Percentiles rank a stretch among this genome's conserved stretches.
Conservation (phyloP, 2,888 invertebrate species). For the Shargacucullia verbasci region DNA sequence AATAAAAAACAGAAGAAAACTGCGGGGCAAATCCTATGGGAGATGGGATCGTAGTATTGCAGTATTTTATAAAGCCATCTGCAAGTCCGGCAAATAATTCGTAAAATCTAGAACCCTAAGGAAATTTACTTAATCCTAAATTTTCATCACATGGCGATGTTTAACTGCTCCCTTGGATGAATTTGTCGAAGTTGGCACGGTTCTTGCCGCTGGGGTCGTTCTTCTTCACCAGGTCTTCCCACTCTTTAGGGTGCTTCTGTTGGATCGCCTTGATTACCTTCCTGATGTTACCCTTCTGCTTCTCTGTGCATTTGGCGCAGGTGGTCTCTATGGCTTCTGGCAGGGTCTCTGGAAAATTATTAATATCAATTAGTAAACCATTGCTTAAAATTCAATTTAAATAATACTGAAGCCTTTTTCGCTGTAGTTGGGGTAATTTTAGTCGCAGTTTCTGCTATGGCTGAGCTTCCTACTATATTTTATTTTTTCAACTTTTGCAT, state of each 20-base stretch:
- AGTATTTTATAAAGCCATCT: conserved; percentile 27
- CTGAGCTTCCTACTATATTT: too few species aligned
- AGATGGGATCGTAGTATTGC: conserved; percentile 25
- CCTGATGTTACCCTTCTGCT: conserved; percentile 89
- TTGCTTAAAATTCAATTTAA: neutral
- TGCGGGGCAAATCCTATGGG: conserved; percentile 11
- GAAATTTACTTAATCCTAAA: conserved; percentile 18
- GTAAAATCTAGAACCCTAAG: conserved; percentile 12
- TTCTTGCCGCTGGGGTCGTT: conserved; percentile 92
- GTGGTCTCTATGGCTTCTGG: conserved; percentile 92
- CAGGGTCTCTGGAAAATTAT: conserved; percentile 88
- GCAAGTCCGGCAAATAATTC: conserved; percentile 12
- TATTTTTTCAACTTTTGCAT: too few species aligned
- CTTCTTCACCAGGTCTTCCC: conserved; percentile 91
- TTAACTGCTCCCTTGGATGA: conserved; percentile 77
- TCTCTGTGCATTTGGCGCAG: conserved; percentile 91
- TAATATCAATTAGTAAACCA: conserved; percentile 11
- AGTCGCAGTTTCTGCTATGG: too few species aligned
- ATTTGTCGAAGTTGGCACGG: conserved; percentile 90
- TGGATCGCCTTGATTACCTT: conserved; percentile 92
- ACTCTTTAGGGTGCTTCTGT: conserved; percentile 90
- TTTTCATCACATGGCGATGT: conserved; percentile 13
- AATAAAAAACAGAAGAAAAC: conserved; percentile 14
- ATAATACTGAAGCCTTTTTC: too few species aligned
- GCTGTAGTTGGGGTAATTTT: too few species aligned